A percentile compares a stretch with the other conserved stretches of the same genome.
phyloP scores from a whole-genome alignment of 2,888 invertebrate genomes.

The Rhodophaea formosa region DNA sequence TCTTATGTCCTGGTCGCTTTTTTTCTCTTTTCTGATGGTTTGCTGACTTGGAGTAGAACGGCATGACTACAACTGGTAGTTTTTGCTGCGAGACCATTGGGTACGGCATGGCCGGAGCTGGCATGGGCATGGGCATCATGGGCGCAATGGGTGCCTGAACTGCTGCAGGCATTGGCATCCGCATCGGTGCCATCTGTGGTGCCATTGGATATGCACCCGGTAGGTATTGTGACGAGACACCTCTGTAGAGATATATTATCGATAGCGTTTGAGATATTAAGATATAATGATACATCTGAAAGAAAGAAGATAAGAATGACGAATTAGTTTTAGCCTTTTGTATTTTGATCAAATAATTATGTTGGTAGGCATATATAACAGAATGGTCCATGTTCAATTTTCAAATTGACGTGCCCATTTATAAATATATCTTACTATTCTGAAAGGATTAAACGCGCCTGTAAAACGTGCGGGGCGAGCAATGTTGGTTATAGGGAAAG shows the following conservation, averaged over 20 bases:
- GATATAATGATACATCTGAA: not conserved
- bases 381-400: too few relatives aligned
- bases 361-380: too few relatives aligned
- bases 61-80: constrained; percentile 63
- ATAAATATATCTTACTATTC: too few relatives aligned
- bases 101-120: constrained; percentile 33
- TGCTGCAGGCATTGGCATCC: constrained; percentile 25
- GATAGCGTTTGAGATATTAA: not conserved
- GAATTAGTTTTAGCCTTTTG: too few relatives aligned
- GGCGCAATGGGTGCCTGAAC: constrained; percentile 7
- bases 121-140: constrained; percentile 29
- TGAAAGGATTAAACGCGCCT: too few relatives aligned
- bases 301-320: not conserved
- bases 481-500: too few relatives aligned
- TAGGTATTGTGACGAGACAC: not conserved
- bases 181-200: constrained; percentile 37
- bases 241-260: not conserved
- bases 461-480: too few relatives aligned
- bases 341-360: too few relatives aligned
- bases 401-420: too few relatives aligned
- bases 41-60: constrained; percentile 49
- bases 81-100: constrained; percentile 42
- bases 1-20: constrained; percentile 31
- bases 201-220: constrained; percentile 26
- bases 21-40: constrained; percentile 28